Percentiles rank a stretch among this genome's conserved stretches.
These are phyloP conservation scores for Monoplex corrugatus DNA, from an alignment of 2,888 invertebrate species.

Conservation along the genomic window DNA sequence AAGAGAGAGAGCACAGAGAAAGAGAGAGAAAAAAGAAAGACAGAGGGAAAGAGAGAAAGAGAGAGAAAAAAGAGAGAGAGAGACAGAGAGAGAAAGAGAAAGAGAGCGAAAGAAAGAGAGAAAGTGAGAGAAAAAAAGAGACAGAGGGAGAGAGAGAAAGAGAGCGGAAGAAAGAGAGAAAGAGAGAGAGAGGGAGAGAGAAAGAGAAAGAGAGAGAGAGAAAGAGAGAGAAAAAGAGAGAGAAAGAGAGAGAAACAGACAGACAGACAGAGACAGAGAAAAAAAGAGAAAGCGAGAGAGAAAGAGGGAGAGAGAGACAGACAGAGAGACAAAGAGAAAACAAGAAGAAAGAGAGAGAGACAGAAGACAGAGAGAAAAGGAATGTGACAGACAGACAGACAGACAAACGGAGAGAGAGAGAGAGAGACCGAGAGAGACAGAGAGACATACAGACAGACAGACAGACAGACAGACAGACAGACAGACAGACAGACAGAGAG, in stretches of 20 bases:
- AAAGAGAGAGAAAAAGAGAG: not conserved
- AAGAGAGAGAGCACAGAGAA: no score
- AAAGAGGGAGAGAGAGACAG: not conserved
- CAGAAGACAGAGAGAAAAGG: no score
- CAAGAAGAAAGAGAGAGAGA: not conserved
- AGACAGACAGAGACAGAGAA: not conserved
- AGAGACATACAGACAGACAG: not conserved
- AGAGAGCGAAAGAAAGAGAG: not conserved
- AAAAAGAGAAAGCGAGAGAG: not conserved
- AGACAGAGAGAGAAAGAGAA: not conserved
- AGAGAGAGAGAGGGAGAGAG: not conserved
- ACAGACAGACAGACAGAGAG: not conserved
- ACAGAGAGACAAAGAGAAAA: not conserved
- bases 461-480: not conserved
- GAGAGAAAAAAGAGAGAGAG: not conserved
- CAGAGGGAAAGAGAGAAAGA: not conserved
- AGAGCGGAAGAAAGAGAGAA: not conserved
- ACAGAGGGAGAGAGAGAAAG: slow-evolving; percentile 16
- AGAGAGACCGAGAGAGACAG: not conserved
- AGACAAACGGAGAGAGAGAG: not conserved
- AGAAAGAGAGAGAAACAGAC: not conserved
- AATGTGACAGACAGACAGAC: not conserved
- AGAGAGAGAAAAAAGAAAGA: no score
- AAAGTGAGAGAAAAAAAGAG: not conserved
- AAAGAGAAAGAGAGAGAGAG: not conserved